phyloP scores from a whole-genome alignment of 1,140 invertebrate species.

The Amyelois transitella region DNA sequence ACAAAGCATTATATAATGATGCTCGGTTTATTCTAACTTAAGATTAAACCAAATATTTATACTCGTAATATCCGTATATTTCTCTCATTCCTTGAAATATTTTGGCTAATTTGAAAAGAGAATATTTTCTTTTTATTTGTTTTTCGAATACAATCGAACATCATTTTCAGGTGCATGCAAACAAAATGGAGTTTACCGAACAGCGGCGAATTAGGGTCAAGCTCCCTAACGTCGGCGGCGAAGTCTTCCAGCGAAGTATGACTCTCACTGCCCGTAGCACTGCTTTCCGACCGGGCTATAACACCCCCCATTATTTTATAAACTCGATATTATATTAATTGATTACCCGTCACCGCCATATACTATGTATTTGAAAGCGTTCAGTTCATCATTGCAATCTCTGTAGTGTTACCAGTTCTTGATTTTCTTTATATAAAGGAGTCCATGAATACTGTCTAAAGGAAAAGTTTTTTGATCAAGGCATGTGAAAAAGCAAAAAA shows the following conservation, averaged over 20 bases:
- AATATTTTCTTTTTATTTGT: neutral
- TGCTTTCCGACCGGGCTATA: slow-evolving; percentile 69
- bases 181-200: slow-evolving; percentile 68
- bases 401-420: no score
- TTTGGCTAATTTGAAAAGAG: neutral
- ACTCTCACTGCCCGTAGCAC: slow-evolving; percentile 43
- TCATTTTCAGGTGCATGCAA: slow-evolving; percentile 10
- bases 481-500: no score
- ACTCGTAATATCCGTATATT: no score
- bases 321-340: neutral
- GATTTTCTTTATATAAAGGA: no score
- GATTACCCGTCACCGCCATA: neutral
- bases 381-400: no score
- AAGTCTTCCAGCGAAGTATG: slow-evolving; percentile 62
- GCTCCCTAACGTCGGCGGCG: slow-evolving; percentile 66
- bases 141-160: slow-evolving; percentile 15
- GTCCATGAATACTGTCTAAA: no score
- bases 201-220: slow-evolving; percentile 67
- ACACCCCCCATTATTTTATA: slow-evolving; percentile 16
- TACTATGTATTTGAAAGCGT: neutral
- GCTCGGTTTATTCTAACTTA: no score
- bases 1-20: no score
- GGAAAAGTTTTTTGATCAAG: no score
- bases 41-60: no score
- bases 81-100: no score